These are phyloP conservation scores for Sceloporus undulatus DNA, from an alignment of 2,113 vertebrate species.

Conservation along the genomic window DNA sequence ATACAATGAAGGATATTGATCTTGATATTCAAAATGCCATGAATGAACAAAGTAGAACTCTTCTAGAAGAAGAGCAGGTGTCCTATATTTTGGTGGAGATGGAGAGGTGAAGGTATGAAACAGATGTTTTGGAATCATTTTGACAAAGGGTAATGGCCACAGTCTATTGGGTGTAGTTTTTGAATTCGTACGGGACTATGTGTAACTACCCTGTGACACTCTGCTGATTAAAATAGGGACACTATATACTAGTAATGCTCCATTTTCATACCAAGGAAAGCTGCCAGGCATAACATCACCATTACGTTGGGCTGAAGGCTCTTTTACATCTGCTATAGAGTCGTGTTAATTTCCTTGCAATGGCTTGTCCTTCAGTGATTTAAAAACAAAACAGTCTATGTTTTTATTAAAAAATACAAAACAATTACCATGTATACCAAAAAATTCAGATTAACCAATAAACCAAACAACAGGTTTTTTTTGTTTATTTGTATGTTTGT, in stretches of 20 bases:
- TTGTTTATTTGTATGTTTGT: background rate
- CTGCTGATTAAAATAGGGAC: too few species aligned
- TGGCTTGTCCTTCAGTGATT: background rate
- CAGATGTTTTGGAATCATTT: background rate
- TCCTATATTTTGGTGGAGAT: background rate
- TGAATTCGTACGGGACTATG: too few species aligned
- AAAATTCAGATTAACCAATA: background rate
- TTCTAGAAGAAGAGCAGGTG: background rate
- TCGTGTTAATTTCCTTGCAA: constrained; percentile 1
- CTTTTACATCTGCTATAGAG: background rate
- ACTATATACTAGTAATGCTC: too few species aligned
- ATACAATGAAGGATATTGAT: background rate
- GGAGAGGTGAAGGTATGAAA: background rate
- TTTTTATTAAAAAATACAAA: background rate
- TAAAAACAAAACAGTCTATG: background rate
- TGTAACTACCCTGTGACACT: too few species aligned
- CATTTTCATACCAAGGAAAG: too few species aligned
- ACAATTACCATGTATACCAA: too few species aligned
- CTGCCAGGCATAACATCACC: too few species aligned
- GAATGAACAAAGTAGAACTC: background rate
- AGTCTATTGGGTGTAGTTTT: too few species aligned
- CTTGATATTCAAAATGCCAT: background rate
- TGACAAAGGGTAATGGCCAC: background rate
- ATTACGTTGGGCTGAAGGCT: background rate
- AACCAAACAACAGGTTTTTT: background rate